A percentile compares a stretch with the other conserved stretches of the same genome.
These are phyloP conservation scores for Furcifer pardalis DNA, from an alignment of 2,797 vertebrate genomes.

Conservation along the genomic window DNA sequence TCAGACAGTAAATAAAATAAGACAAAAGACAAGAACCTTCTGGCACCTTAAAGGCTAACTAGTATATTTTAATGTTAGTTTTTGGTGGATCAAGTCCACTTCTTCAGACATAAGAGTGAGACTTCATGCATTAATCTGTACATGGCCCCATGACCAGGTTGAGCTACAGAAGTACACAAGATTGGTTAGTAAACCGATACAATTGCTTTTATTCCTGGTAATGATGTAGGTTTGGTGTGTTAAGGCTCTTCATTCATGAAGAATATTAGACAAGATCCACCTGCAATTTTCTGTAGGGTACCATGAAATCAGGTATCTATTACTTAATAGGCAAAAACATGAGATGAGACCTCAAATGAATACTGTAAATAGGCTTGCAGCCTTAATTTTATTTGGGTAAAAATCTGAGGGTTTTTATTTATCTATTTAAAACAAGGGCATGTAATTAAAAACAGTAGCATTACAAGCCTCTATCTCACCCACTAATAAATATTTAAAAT, in stretches of 20 bases:
- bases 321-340: background rate
- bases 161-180: no score
- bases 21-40: no score
- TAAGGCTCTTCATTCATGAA: background rate
- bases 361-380: background rate
- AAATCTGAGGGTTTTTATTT: background rate
- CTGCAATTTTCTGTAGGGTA: background rate
- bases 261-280: background rate
- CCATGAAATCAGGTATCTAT: background rate
- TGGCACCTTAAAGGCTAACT: no score
- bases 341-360: background rate
- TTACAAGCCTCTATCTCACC: background rate
- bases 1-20: no score
- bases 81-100: no score
- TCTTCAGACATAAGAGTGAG: no score
- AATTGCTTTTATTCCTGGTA: no score
- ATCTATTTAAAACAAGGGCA: background rate
- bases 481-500: background rate
- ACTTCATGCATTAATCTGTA: no score
- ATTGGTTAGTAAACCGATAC: no score
- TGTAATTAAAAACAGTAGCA: background rate
- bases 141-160: no score
- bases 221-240: no score
- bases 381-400: background rate
- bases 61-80: no score